Conservation (phyloP, 1,140 invertebrate genomes). For the Papilio xuthus region DNA sequence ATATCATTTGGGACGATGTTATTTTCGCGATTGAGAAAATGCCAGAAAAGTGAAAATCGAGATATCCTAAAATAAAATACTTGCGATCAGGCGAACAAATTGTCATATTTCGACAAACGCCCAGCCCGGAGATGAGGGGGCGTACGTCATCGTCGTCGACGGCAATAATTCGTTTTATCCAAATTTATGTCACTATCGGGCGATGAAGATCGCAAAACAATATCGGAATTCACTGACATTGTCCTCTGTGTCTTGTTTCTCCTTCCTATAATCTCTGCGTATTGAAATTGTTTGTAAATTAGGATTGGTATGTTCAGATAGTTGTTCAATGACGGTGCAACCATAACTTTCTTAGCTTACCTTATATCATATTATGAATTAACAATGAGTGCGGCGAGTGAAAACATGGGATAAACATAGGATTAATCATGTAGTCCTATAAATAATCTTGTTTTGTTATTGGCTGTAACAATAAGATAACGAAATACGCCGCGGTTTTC, state of each 20-base stretch:
- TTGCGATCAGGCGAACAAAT: slow-evolving; percentile 3
- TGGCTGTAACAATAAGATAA: slow-evolving; percentile 23
- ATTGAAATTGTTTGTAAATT: slow-evolving; percentile 24
- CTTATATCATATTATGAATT: slow-evolving; percentile 14
- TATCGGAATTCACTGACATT: not conserved
- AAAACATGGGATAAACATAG: slow-evolving; percentile 22
- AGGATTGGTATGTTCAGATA: slow-evolving; percentile 13
- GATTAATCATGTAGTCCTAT: slow-evolving; percentile 22
- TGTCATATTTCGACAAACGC: not conserved
- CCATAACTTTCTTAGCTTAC: slow-evolving; percentile 20
- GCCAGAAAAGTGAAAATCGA: slow-evolving; percentile 27
- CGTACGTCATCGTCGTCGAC: not conserved
- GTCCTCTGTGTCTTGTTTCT: not conserved
- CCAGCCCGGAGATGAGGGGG: not conserved
- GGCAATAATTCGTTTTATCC: slow-evolving; percentile 13
- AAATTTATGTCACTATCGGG: slow-evolving; percentile 8
- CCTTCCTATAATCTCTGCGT: not conserved
- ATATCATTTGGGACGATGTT: slow-evolving; percentile 10
- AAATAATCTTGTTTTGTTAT: slow-evolving; percentile 31
- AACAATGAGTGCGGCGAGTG: slow-evolving; percentile 8
- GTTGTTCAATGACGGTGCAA: slow-evolving; percentile 6
- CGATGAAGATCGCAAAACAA: not conserved
- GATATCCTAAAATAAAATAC: slow-evolving; percentile 13
- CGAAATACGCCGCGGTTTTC: slow-evolving; percentile 28
- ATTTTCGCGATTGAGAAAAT: slow-evolving; percentile 29